Evolutionary conservation across 2,888 invertebrate genomes (phyloP), one percentile per base, ranked within the genome.

Genomic region (Adelphocoris suturalis): DNA sequence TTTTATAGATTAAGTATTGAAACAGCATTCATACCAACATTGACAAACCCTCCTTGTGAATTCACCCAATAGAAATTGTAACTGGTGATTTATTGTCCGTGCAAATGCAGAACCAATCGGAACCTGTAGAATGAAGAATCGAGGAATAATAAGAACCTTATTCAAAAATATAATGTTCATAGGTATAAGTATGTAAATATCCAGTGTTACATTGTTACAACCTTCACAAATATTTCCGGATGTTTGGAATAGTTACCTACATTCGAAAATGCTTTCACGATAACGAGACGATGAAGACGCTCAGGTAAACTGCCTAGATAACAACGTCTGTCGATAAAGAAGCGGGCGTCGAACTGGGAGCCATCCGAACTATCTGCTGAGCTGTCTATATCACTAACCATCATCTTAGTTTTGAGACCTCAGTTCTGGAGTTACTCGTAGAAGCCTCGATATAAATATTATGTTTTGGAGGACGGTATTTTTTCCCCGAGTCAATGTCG

Each of bases 241-340:
- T 68, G 68, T 68, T 23, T 5, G 11, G 68, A 19, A 23, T 23
- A 23, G 27, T 68, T 68, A 68, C 68, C 68, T 68, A 68, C 5
- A 68, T 23, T 19, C 68, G 23, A 23, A 68, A 68, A 68, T 68
- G 23, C 68, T 23, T 68, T 23, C 13, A 5, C 12, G 68, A 68
- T 68, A 68, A 68, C 23, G 13, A 23, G 68, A 68, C 4, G 68
- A 68, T 68, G 68, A 23, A 27, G 28, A 78, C 78, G 19, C 14
- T 47, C 78, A 78, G 78, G 78, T 78, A 78, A 78, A 78, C 78
- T 37, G 19, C 46, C 19, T 37, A 76, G 78, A 78, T 78, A 78
- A 78, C 16, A 46, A 78, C 78, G 78, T 78, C 78, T 78, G 78
- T n/a, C 78, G 46, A 78, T 78, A 78, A 78, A 16, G 78, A 16